These are phyloP conservation scores for Neolamprologus modestus DNA, from an alignment of 2,113 vertebrate species.

Conservation along the genomic window DNA sequence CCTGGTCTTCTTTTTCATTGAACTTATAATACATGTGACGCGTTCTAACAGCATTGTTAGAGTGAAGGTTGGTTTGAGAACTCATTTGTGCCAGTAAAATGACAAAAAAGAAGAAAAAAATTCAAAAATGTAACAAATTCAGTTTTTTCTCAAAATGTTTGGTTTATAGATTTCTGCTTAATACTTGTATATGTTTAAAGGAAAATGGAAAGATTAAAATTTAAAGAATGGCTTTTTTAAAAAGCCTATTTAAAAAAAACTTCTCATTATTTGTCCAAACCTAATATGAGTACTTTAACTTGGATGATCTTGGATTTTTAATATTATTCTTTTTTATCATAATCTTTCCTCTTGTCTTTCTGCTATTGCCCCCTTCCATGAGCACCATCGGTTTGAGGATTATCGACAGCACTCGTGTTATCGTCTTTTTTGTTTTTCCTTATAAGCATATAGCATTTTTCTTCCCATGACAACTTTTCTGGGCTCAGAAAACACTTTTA, in stretches of 20 bases:
- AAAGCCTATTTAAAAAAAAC: neutral
- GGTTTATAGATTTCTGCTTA: neutral
- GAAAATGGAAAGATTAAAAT: neutral
- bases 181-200: neutral
- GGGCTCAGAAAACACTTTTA: neutral
- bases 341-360: neutral
- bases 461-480: neutral
- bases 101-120: neutral
- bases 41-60: neutral
- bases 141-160: neutral
- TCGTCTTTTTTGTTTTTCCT: neutral
- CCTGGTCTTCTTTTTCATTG: neutral
- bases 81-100: neutral
- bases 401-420: neutral
- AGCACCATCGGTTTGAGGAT: neutral
- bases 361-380: neutral
- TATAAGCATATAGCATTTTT: neutral
- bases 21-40: neutral
- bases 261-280: neutral
- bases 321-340: neutral
- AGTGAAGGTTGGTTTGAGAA: neutral
- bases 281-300: neutral
- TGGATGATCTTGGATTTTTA: neutral
- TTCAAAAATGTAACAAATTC: neutral
- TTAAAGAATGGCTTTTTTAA: neutral